Base-by-base conservation (phyloP, 2,113 vertebrate species). In the Cyanoderma ruficeps region DNA sequence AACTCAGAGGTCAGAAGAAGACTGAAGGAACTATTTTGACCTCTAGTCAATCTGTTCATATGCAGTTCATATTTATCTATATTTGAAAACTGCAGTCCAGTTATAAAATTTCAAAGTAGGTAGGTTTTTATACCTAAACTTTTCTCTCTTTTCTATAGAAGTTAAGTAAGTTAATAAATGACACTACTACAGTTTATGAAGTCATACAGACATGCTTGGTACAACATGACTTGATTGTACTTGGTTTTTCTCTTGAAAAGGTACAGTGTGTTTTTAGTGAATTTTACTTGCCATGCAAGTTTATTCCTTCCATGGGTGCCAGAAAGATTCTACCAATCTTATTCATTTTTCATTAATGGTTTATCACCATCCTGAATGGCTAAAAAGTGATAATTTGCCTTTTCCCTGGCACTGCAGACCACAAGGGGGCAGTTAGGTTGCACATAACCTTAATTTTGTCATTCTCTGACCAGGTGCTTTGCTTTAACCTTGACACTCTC, bases 371-470 rank as follows among this genome's bases (percentile, higher is more conserved):
- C 17, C 53, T n/a, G 13, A 55, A 10, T 55, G 30, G 11, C 25
- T 89, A 37, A 31, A n/a, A 49, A 53, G 7, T 16, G 19, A 28
- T 39, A 41, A 25, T 56, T 72, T 70, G 18, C 27, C 18, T 85
- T 69, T 72, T 74, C 42, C 14, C 4, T 23, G 24, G 33, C 41
- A 68, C 7, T 10, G 14, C 14, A 47, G 56, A 61, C 91, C 90
- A 92, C 20, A 4, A 96, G 95, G 42, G 91, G 95, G 82, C 94
- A 31, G 41, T 91, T 56, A 68, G 35, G 33, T 92, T 91, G 63
- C 37, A 28, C 16, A 44, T 52, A 68, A 39, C 37, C 44, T 78
- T 44, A 27, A 10, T 89, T 81, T 71, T 94, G 59, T 84, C 7
- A 4, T 71, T 79, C 14, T 71, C 22, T 53, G 56, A 56, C 24